Conservation (phyloP, 2,888 invertebrate species). For the Eutolmus rufibarbis region DNA sequence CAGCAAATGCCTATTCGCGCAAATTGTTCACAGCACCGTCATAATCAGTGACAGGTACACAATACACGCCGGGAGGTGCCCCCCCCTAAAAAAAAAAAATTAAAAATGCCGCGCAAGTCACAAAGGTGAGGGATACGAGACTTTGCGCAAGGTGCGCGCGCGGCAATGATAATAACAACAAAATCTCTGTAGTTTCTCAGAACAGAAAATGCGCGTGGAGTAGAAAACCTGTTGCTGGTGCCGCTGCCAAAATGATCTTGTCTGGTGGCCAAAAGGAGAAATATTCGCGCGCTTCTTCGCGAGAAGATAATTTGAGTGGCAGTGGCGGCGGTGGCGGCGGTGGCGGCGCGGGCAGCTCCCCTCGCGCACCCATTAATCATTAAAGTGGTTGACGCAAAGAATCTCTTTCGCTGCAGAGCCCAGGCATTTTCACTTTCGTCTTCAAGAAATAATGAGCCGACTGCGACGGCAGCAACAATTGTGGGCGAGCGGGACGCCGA, state of each 20-base stretch:
- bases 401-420: not conserved
- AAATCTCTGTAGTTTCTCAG: slow-evolving; percentile 4
- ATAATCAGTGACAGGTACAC: slow-evolving; percentile 21
- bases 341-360: not conserved
- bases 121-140: not conserved
- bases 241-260: slow-evolving; percentile 12
- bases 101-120: not conserved
- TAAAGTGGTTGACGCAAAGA: not conserved
- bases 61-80: not conserved
- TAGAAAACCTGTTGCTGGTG: slow-evolving; percentile 21
- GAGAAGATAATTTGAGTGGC: not conserved
- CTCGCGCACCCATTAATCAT: slow-evolving; percentile 26
- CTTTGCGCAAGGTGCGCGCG: not conserved
- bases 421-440: slow-evolving; percentile 28
- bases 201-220: not conserved
- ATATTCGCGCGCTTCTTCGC: slow-evolving; percentile 5
- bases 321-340: not conserved
- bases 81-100: not conserved
- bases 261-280: not conserved
- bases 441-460: not conserved
- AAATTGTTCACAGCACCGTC: slow-evolving; percentile 4
- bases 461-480: not conserved
- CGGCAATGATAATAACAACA: not conserved
- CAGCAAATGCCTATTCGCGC: slow-evolving; percentile 12
- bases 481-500: not conserved